Conservation (phyloP, 2,888 invertebrate species). For the Cylindroiulus punctatus region DNA sequence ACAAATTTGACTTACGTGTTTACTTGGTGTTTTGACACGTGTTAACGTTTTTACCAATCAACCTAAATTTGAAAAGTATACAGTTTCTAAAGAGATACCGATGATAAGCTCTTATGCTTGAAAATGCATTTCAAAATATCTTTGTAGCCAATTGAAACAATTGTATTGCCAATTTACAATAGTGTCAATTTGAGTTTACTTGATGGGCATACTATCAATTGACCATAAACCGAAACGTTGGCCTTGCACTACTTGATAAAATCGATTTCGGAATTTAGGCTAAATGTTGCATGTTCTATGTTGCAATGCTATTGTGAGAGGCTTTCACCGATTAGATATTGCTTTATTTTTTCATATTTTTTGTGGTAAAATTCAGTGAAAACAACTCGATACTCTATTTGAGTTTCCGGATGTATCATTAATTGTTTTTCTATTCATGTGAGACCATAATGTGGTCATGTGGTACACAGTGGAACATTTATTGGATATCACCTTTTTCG, state of each 20-base stretch:
- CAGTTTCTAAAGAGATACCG: too few species aligned
- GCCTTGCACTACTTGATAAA: slow-evolving; percentile 27
- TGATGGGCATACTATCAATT: neutral
- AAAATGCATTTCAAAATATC: neutral
- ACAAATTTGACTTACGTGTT: too few species aligned
- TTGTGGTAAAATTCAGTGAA: neutral
- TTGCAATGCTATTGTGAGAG: neutral
- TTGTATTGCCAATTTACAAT: neutral
- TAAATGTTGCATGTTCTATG: neutral
- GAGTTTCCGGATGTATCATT: neutral
- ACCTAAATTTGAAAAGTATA: too few species aligned
- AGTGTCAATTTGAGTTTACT: neutral
- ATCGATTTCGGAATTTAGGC: neutral
- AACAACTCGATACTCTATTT: neutral
- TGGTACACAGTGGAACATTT: neutral
- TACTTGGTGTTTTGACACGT: too few species aligned
- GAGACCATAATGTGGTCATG: neutral
- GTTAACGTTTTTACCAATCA: too few species aligned
- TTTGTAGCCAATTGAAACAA: neutral
- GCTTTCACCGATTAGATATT: neutral
- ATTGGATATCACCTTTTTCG: neutral
- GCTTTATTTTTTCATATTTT: neutral
- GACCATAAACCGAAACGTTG: neutral
- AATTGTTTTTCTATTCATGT: neutral
- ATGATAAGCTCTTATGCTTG: too few species aligned